phyloP scores from a whole-genome alignment of 2,888 invertebrate species.

The Drosophila incognita region DNA sequence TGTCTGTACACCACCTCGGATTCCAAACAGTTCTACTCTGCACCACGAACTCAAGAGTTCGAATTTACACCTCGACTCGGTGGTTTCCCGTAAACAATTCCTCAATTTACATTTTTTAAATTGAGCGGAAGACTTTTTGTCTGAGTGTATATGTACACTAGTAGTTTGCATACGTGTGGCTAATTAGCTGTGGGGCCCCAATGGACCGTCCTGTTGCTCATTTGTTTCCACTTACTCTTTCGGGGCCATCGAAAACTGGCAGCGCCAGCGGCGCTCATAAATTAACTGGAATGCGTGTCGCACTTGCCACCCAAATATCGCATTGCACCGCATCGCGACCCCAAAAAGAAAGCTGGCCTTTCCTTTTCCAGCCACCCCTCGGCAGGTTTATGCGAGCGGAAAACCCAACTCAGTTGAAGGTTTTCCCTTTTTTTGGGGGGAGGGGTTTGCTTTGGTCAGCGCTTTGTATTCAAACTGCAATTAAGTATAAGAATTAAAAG shows the following conservation, averaged over 20 bases:
- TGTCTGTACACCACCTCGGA: too few relatives aligned
- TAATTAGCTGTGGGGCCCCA: conserved; percentile 15
- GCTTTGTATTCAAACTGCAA: conserved; percentile 53
- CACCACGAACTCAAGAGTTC: too few relatives aligned
- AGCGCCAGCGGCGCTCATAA: conserved; percentile 41
- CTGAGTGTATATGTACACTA: neutral
- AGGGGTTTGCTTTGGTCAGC: conserved; percentile 14
- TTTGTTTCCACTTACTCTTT: conserved; percentile 24
- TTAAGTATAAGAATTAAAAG: conserved; percentile 55
- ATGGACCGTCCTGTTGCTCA: conserved; percentile 44
- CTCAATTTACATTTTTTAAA: neutral
- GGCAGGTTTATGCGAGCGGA: neutral
- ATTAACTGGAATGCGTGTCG: conserved; percentile 46
- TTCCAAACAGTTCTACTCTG: too few relatives aligned
- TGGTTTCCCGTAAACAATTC: too few relatives aligned
- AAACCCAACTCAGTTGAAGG: neutral
- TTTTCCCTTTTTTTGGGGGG: neutral
- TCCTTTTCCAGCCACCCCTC: neutral
- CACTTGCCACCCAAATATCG: conserved; percentile 13
- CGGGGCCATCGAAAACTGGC: conserved; percentile 25
- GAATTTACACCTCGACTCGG: too few relatives aligned
- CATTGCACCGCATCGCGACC: conserved; percentile 7
- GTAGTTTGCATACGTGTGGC: neutral
- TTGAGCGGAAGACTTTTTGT: neutral
- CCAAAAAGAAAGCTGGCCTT: conserved; percentile 2